Conservation (phyloP, 2,113 vertebrate genomes). For the Jaculus jaculus region DNA sequence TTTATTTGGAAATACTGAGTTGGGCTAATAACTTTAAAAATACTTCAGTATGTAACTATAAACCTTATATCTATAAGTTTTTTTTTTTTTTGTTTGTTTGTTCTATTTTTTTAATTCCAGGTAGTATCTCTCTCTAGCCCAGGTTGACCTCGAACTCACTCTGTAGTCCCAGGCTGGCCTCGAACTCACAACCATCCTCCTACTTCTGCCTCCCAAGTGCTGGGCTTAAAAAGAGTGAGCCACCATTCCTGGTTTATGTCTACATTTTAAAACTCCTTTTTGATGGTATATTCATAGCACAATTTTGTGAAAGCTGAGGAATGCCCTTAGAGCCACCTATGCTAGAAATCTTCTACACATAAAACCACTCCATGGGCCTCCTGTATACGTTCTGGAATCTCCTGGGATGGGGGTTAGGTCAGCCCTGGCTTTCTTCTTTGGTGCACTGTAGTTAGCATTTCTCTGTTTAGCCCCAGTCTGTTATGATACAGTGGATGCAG, state of each 20-base stretch:
- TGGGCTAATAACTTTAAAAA: conserved; percentile 22
- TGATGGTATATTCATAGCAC: neutral
- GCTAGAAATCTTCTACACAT: neutral
- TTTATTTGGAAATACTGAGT: neutral
- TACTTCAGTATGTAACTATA: neutral
- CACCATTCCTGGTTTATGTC: no score
- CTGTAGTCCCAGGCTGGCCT: neutral
- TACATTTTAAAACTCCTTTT: neutral
- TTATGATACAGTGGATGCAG: neutral
- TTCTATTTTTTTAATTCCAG: no score
- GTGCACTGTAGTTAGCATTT: neutral
- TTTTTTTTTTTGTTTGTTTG: neutral
- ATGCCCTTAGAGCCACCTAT: neutral
- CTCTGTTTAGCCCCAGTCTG: neutral
- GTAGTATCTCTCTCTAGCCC: no score
- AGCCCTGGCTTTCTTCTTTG: neutral
- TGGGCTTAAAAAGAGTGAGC: no score
- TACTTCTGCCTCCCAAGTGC: no score
- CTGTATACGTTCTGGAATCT: neutral
- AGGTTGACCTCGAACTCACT: no score
- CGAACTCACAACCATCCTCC: no score
- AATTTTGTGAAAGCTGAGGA: conserved; percentile 34
- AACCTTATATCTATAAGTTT: neutral
- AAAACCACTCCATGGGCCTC: neutral
- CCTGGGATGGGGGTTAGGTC: neutral